These are phyloP conservation scores for Micropterix aruncella DNA, from an alignment of 2,888 invertebrate species.

Conservation along the genomic window DNA sequence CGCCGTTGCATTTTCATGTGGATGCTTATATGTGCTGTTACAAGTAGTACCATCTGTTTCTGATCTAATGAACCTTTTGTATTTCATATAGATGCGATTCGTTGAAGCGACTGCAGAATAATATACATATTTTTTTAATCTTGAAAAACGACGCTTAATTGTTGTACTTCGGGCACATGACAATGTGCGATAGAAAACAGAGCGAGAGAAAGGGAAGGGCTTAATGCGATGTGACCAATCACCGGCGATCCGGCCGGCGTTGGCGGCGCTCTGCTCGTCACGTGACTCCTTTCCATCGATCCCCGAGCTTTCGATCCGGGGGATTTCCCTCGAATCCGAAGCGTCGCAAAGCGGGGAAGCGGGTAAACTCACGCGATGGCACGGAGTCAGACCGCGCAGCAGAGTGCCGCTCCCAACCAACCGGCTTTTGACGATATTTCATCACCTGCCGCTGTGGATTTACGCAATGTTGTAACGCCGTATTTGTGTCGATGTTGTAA, in stretches of 20 bases:
- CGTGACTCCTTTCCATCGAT: not conserved
- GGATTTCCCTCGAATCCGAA: not conserved
- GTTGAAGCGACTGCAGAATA: not conserved
- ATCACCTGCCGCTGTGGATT: not conserved
- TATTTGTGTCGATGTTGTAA: not conserved
- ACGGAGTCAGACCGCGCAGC: not conserved
- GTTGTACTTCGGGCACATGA: conserved; percentile 21
- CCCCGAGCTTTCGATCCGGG: not conserved
- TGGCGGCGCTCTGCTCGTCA: conserved; percentile 25
- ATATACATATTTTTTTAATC: not conserved
- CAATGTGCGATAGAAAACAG: not conserved
- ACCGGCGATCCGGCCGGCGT: conserved; percentile 29
- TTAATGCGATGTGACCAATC: conserved; percentile 57
- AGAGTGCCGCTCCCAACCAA: conserved; percentile 3
- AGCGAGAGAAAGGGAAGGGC: conserved; percentile 39
- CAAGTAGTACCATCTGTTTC: too few relatives aligned
- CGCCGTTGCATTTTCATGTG: too few relatives aligned
- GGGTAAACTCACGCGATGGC: not conserved
- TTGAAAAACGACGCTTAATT: conserved; percentile 35
- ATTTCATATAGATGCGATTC: not conserved
- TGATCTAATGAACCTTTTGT: not conserved
- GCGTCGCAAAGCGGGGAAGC: not conserved
- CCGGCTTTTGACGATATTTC: not conserved
- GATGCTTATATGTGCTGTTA: too few relatives aligned
- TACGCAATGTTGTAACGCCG: not conserved